Evolutionary conservation across 1,140 invertebrate genomes (phyloP).

Genomic region (Papilio glaucus): DNA sequence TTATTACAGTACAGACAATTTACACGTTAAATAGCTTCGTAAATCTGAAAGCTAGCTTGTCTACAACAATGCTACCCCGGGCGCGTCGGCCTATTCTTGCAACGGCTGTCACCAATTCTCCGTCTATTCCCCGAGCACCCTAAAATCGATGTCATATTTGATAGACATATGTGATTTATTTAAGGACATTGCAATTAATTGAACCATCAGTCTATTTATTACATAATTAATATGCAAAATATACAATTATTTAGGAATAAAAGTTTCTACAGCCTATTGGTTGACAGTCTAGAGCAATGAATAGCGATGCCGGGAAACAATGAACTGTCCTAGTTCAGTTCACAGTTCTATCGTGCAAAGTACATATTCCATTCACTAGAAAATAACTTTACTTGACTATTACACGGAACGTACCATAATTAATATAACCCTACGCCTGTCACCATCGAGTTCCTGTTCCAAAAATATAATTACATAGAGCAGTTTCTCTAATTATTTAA

Average conservation of each 20-base stretch:
- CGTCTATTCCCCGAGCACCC: no score
- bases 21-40: no score
- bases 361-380: not conserved
- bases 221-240: not conserved
- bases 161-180: no score
- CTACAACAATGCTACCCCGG: no score
- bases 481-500: not conserved
- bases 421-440: not conserved
- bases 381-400: constrained; percentile 11
- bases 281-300: not conserved
- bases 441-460: not conserved
- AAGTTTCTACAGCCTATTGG: not conserved
- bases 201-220: no score
- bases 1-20: no score
- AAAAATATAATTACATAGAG: not conserved
- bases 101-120: no score
- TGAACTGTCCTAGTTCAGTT: constrained; percentile 1
- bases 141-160: no score
- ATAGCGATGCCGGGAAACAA: not conserved
- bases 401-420: not conserved
- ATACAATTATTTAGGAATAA: not conserved
- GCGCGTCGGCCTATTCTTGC: no score
- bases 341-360: constrained; percentile 5
- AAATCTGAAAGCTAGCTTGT: no score
- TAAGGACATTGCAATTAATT: no score